phyloP scores from a whole-genome alignment of 2,888 invertebrate species.

The Clunio marinus region DNA sequence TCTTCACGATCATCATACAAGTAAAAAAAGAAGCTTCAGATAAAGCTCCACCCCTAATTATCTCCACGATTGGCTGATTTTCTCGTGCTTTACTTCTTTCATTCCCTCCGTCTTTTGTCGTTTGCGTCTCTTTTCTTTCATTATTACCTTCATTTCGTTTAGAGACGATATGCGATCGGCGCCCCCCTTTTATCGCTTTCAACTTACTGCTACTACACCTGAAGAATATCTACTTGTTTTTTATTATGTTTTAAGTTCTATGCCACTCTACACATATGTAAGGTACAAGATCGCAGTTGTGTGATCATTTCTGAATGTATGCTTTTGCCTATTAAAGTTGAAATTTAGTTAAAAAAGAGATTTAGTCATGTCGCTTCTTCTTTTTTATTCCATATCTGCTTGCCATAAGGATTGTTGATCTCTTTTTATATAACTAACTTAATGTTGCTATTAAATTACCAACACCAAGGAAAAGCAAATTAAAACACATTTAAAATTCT shows the following conservation, averaged over 20 bases:
- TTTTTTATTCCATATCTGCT: too few relatives aligned
- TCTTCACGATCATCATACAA: slow-evolving; percentile 9
- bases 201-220: slow-evolving; percentile 8
- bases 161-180: slow-evolving; percentile 21
- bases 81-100: slow-evolving; percentile 23
- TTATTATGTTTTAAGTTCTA: too few relatives aligned
- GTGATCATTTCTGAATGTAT: not conserved
- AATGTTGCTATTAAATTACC: too few relatives aligned
- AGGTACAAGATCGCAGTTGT: too few relatives aligned
- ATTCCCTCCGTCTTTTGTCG: slow-evolving; percentile 2
- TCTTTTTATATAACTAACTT: too few relatives aligned
- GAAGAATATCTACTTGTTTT: too few relatives aligned
- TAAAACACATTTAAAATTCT: too few relatives aligned
- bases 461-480: too few relatives aligned
- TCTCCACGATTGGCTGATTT: slow-evolving; percentile 39
- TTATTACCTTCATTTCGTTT: slow-evolving; percentile 16
- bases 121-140: slow-evolving; percentile 21
- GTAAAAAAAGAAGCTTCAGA: slow-evolving; percentile 15
- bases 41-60: slow-evolving; percentile 39
- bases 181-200: not conserved
- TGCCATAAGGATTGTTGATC: too few relatives aligned
- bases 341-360: too few relatives aligned
- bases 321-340: not conserved
- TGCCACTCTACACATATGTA: too few relatives aligned
- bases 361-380: too few relatives aligned